Conservation (phyloP, 2,113 vertebrate genomes). For the Phycodurus eques region DNA sequence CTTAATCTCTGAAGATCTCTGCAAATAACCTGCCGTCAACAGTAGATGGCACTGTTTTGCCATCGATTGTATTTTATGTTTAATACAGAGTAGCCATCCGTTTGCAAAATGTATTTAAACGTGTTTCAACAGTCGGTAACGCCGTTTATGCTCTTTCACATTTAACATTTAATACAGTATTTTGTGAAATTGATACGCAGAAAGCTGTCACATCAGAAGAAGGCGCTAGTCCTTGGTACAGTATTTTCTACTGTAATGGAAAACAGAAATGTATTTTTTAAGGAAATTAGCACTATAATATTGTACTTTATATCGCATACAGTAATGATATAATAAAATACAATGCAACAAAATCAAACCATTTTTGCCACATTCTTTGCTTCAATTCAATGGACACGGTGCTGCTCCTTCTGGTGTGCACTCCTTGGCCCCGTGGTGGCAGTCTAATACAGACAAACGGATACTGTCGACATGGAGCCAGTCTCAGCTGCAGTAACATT, state of each 20-base stretch:
- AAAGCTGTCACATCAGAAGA: too few relatives aligned
- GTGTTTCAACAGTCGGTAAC: too few relatives aligned
- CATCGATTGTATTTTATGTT: not conserved
- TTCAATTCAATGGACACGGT: not conserved
- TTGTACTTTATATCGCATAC: not conserved
- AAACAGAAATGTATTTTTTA: not conserved
- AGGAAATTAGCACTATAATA: too few relatives aligned
- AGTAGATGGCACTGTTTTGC: not conserved
- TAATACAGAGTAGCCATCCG: not conserved
- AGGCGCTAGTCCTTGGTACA: too few relatives aligned
- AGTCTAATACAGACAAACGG: not conserved
- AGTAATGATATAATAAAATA: too few relatives aligned
- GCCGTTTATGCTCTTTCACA: too few relatives aligned
- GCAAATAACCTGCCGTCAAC: not conserved
- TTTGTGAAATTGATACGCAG: too few relatives aligned
- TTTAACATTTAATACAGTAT: too few relatives aligned
- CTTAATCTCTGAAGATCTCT: conserved; percentile 50
- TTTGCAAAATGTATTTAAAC: not conserved
- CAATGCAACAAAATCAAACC: too few relatives aligned
- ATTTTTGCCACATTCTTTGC: not conserved
- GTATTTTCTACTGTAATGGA: not conserved
- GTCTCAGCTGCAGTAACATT: not conserved
- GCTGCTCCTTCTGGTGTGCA: not conserved
- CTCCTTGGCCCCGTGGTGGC: not conserved
- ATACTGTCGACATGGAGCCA: not conserved